Evolutionary conservation across 37 sponge, comb jelly and placozoan genomes (phyloP), one percentile per base, ranked within the genome.

Genomic region (Eunapius fragilis): DNA sequence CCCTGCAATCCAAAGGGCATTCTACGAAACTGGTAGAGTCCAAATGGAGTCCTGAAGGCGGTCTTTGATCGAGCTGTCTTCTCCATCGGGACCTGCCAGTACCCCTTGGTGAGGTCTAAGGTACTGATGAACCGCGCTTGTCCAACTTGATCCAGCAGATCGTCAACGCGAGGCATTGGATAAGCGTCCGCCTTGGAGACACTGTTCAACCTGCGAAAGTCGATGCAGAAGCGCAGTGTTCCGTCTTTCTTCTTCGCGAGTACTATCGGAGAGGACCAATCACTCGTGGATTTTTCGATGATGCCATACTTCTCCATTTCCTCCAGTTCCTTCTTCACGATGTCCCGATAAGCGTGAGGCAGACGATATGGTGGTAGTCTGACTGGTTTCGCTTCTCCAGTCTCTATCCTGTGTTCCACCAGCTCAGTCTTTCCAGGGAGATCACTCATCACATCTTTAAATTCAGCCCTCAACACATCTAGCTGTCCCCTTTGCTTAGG

Each of bases 111-210:
- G 19, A 84, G 32, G 49, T 80, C 77, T 14, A 85, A 70, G 2
- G 79, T 69, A 28, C 68, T 49, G 19, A 85, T 30, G 5, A 25
- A 84, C 27, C 47, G 2, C 5, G 75, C 26, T n/a, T 69, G 37
- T 22, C 71, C 50, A 9, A 85, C 13, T 3, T 19, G 22, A 30
- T 85, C 86, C 3, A 85, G 69, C n/a, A 37, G 34, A 30, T 80
- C 86, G 26, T 85, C 86, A 67, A 85, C 48, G 3, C 86, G 67
- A 5, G 86, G 86, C 25, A 85, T 30, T 19, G 86, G 86, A 31
- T 80, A 81, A 19, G 70, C 71, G 49, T 85, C 86, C 5, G n/a
- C 11, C 70, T 58, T n/a, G 10, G 86, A 50, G 3, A 70, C 4
- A 9, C 23, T 24, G 32, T 85, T 85, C 2, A 85, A 69, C 26